Conservation (phyloP, 1,140 invertebrate species). For the Nautilus pompilius region DNA sequence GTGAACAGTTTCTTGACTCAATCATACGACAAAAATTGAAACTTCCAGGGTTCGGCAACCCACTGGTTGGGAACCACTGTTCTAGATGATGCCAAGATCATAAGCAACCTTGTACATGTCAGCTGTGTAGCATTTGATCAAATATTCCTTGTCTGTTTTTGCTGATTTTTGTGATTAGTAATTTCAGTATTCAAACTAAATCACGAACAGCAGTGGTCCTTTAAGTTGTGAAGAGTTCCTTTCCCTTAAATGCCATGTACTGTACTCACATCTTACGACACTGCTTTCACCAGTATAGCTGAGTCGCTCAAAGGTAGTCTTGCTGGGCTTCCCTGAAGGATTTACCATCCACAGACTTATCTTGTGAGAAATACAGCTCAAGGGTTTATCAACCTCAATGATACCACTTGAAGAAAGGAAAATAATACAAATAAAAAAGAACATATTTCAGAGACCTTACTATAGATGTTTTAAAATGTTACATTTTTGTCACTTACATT, state of each 20-base stretch:
- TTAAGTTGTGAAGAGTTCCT: neutral
- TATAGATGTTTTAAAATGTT: too few relatives aligned
- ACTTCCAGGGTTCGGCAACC: too few relatives aligned
- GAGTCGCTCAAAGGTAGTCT: conserved; percentile 83
- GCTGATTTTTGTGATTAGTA: too few relatives aligned
- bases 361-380: conserved; percentile 91
- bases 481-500: too few relatives aligned
- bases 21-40: too few relatives aligned
- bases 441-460: too few relatives aligned
- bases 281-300: conserved; percentile 83
- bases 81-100: neutral
- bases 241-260: neutral
- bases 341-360: conserved; percentile 89
- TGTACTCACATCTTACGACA: conserved; percentile 79
- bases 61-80: neutral
- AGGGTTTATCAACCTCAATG: conserved; percentile 83
- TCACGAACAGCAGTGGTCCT: neutral
- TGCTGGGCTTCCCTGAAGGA: conserved; percentile 85
- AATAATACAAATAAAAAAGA: neutral
- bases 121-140: neutral
- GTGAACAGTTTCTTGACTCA: too few relatives aligned
- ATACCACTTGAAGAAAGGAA: conserved; percentile 65
- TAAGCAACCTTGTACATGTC: neutral
- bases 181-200: neutral
- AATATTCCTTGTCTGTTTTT: neutral